Conservation (phyloP, 2,888 invertebrate species). For the Sarcophaga carnaria region DNA sequence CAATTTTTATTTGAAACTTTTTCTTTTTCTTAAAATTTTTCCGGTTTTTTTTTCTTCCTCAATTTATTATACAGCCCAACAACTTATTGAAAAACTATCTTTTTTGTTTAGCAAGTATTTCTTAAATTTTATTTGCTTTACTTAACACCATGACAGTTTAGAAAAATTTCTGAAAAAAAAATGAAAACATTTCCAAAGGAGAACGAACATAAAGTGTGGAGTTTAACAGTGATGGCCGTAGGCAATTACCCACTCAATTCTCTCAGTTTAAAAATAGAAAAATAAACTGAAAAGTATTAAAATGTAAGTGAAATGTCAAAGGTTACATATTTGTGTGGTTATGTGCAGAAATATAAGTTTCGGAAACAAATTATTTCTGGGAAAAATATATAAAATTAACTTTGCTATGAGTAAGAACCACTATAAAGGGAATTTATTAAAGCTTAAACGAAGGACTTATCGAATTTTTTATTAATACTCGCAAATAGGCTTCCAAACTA, state of each 20-base stretch:
- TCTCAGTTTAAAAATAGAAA: neutral
- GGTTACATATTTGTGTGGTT: neutral
- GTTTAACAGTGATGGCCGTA: constrained; percentile 65
- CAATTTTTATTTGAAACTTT: constrained; percentile 17
- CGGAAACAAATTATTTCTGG: too few species aligned
- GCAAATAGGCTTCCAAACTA: too few species aligned
- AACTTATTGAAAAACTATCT: too few species aligned
- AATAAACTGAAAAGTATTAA: neutral
- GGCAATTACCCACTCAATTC: constrained; percentile 68
- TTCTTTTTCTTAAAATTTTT: too few species aligned
- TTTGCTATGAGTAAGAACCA: too few species aligned
- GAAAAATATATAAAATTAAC: too few species aligned
- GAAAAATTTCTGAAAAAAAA: neutral
- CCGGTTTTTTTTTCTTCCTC: too few species aligned
- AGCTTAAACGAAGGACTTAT: fast-evolving
- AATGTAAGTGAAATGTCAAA: constrained; percentile 3
- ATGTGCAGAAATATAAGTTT: neutral
- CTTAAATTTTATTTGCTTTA: neutral
- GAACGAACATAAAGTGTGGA: neutral
- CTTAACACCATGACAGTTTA: constrained; percentile 27
- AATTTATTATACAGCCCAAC: too few species aligned
- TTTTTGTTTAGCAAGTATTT: constrained; percentile 8
- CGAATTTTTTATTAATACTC: too few species aligned
- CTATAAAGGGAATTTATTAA: too few species aligned
- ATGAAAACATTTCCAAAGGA: neutral